These are phyloP conservation scores for Scyliorhinus canicula DNA, from an alignment of 2,797 vertebrate species.

Conservation along the genomic window DNA sequence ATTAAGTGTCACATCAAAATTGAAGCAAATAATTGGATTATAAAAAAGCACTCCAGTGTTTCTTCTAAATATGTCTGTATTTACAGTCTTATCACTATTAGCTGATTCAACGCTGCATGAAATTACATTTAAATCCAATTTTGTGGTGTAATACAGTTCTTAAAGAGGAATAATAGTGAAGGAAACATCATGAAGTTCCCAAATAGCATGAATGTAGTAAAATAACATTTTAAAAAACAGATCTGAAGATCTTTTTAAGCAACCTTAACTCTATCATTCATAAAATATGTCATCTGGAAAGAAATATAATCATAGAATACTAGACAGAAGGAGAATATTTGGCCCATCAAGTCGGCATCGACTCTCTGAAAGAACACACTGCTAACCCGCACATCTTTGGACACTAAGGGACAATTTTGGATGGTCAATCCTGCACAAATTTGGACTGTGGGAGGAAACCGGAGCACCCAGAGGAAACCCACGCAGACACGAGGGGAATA, in stretches of 20 bases:
- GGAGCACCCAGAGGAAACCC: too few relatives aligned
- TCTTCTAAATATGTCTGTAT: neutral
- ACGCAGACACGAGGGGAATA: too few relatives aligned
- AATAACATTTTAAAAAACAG: neutral
- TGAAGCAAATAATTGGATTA: neutral
- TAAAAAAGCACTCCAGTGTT: neutral
- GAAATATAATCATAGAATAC: too few relatives aligned
- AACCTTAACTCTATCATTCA: neutral
- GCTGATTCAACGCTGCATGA: neutral
- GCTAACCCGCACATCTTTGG: too few relatives aligned
- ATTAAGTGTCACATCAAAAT: neutral
- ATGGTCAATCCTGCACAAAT: too few relatives aligned
- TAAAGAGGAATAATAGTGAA: neutral
- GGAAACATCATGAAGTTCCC: neutral
- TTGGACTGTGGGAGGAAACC: too few relatives aligned
- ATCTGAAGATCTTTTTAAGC: neutral
- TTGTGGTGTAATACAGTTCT: neutral
- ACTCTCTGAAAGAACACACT: too few relatives aligned
- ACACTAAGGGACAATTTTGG: too few relatives aligned
- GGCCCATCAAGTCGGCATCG: too few relatives aligned
- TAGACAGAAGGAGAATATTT: too few relatives aligned
- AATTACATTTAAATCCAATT: conserved; percentile 16
- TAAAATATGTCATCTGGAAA: neutral
- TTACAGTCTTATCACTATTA: neutral
- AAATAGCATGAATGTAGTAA: neutral